These are phyloP conservation scores for Drosophila cardini DNA, from an alignment of 1,140 invertebrate species.

Conservation along the genomic window DNA sequence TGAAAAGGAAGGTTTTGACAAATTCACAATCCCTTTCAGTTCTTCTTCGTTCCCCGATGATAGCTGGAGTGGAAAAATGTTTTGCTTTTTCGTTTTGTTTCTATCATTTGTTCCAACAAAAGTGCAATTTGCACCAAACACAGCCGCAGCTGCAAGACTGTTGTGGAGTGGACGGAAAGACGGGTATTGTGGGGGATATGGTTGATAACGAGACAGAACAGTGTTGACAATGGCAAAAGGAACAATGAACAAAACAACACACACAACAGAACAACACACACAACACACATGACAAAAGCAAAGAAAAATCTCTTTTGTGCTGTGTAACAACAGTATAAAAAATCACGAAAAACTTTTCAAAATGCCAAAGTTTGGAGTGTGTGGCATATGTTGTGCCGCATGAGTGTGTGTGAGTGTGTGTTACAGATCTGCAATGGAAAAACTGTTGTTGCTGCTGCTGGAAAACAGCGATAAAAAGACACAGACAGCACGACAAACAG, in stretches of 20 bases:
- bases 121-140: slow-evolving; percentile 81
- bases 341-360: slow-evolving; percentile 68
- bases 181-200: not conserved
- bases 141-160: slow-evolving; percentile 44
- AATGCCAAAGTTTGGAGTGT: slow-evolving; percentile 54
- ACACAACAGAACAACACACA: slow-evolving; percentile 42
- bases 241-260: slow-evolving; percentile 62
- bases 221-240: slow-evolving; percentile 71
- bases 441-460: slow-evolving; percentile 32
- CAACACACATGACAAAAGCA: slow-evolving; percentile 57
- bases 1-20: slow-evolving; percentile 62
- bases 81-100: slow-evolving; percentile 70
- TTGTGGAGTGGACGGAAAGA: not conserved
- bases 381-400: slow-evolving; percentile 59
- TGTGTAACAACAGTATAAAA: slow-evolving; percentile 63
- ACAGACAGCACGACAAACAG: slow-evolving; percentile 50
- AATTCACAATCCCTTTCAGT: slow-evolving; percentile 30
- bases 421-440: slow-evolving; percentile 32
- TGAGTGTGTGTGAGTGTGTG: slow-evolving; percentile 5
- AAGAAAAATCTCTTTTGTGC: slow-evolving; percentile 61
- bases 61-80: slow-evolving; percentile 52
- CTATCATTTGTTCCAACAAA: slow-evolving; percentile 78
- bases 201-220: slow-evolving; percentile 49
- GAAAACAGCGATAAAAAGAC: slow-evolving; percentile 61
- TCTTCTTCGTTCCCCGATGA: not conserved